A percentile compares a stretch with the other conserved stretches of the same genome.
Conservation (phyloP, 2,113 vertebrate genomes). For the Coptodon rendalli region DNA sequence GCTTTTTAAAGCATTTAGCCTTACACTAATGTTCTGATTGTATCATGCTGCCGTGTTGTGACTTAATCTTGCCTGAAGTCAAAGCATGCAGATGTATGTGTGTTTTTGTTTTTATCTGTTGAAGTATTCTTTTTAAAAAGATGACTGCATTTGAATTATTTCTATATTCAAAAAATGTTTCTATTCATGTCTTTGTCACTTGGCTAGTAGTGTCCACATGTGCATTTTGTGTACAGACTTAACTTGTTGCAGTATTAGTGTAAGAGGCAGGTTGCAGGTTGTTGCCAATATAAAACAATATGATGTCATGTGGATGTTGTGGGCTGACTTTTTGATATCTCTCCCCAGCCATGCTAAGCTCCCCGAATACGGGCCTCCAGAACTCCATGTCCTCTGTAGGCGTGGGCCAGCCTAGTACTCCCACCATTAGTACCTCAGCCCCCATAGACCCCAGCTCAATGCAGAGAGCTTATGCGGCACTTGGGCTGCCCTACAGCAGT, state of each 20-base stretch:
- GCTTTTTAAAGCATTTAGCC: constrained; percentile 11
- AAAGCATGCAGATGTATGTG: background rate
- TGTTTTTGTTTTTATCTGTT: background rate
- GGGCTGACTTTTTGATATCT: background rate
- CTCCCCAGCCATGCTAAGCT: constrained; percentile 85
- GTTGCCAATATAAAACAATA: background rate
- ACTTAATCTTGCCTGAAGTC: background rate
- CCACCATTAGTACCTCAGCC: constrained; percentile 84
- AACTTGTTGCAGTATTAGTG: background rate
- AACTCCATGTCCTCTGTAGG: constrained; percentile 86
- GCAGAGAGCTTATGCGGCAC: constrained; percentile 95
- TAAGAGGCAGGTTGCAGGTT: background rate
- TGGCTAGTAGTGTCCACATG: background rate
- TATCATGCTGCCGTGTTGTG: background rate
- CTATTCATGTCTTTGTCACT: background rate
- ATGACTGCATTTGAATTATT: background rate
- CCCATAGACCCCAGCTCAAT: constrained; percentile 98
- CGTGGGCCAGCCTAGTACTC: constrained; percentile 81
- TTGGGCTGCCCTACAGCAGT: constrained; percentile 94
- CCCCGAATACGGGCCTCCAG: constrained; percentile 84
- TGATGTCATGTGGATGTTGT: background rate
- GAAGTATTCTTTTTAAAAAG: background rate
- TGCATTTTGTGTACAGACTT: background rate
- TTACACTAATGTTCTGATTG: background rate
- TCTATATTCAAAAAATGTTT: background rate